These are phyloP conservation scores for Dryocosmus kuriphilus DNA, from an alignment of 2,888 invertebrate species.

Conservation along the genomic window DNA sequence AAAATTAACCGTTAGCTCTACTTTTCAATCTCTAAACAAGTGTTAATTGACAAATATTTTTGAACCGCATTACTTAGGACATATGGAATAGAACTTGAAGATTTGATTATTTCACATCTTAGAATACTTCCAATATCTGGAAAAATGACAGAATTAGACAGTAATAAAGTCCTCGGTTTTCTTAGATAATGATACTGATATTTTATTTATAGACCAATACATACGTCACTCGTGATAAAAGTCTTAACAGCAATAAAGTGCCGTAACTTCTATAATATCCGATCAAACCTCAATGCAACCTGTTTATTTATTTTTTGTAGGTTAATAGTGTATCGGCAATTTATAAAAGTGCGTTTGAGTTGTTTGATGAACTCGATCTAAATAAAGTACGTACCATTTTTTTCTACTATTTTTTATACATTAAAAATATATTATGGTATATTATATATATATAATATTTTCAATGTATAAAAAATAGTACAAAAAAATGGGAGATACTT, in stretches of 20 bases:
- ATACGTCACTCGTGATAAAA: neutral
- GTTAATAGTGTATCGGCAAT: neutral
- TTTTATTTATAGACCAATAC: neutral
- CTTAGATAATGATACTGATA: neutral
- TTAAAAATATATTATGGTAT: too few species aligned
- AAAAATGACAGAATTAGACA: neutral
- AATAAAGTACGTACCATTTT: neutral
- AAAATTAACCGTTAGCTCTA: too few species aligned
- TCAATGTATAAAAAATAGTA: too few species aligned
- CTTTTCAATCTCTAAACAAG: neutral
- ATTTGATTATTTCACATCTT: neutral
- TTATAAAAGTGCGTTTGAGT: neutral
- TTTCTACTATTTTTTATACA: neutral
- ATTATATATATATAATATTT: too few species aligned
- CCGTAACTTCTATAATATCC: neutral
- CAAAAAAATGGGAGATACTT: neutral
- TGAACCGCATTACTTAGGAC: too few species aligned
- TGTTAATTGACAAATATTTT: neutral
- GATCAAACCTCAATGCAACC: neutral
- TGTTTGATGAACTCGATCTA: neutral
- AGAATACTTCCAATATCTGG: neutral
- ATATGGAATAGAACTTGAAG: too few species aligned
- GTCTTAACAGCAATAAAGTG: neutral
- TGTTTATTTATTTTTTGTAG: neutral
- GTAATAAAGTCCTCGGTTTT: neutral